Evolutionary conservation across 2,888 invertebrate species (phyloP).

Genomic region (Emmelina monodactyla): DNA sequence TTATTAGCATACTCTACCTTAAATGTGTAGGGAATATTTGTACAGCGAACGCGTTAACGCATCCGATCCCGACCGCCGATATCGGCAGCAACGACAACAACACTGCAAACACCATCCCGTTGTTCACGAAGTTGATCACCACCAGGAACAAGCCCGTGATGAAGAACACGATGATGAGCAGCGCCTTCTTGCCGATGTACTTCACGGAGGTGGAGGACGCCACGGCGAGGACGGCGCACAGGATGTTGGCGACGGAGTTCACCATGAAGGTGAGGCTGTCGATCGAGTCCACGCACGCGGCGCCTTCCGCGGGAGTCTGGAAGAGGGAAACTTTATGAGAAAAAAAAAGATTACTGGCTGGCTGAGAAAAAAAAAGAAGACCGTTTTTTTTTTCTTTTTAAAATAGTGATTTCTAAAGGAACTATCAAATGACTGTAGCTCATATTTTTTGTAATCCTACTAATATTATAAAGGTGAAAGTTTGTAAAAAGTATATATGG

Average conservation of each 20-base stretch:
- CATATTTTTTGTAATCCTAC: too few species aligned
- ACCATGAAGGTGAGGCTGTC: constrained; percentile 39
- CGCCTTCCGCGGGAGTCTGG: too few species aligned
- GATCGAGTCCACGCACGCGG: constrained; percentile 38
- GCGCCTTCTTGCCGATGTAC: constrained; percentile 42
- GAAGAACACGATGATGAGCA: constrained; percentile 31
- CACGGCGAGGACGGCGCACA: constrained; percentile 35
- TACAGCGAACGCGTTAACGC: constrained; percentile 50
- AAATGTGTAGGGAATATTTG: constrained; percentile 54
- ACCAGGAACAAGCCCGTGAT: constrained; percentile 37
- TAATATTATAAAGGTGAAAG: too few species aligned
- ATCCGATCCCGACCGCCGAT: constrained; percentile 41
- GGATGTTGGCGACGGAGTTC: constrained; percentile 34
- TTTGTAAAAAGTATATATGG: too few species aligned
- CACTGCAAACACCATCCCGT: constrained; percentile 39
- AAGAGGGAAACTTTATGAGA: too few species aligned
- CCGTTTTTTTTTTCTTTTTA: too few species aligned
- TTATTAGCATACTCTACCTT: too few species aligned
- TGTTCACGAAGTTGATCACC: constrained; percentile 41
- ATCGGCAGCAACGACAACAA: constrained; percentile 40
- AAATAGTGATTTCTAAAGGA: too few species aligned
- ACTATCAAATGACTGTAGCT: too few species aligned
- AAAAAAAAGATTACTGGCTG: too few species aligned
- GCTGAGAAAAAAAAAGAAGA: too few species aligned
- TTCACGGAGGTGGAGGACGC: constrained; percentile 37